These are phyloP conservation scores for Todiramphus chloris DNA, from an alignment of 2,113 vertebrate genomes.

Conservation along the genomic window DNA sequence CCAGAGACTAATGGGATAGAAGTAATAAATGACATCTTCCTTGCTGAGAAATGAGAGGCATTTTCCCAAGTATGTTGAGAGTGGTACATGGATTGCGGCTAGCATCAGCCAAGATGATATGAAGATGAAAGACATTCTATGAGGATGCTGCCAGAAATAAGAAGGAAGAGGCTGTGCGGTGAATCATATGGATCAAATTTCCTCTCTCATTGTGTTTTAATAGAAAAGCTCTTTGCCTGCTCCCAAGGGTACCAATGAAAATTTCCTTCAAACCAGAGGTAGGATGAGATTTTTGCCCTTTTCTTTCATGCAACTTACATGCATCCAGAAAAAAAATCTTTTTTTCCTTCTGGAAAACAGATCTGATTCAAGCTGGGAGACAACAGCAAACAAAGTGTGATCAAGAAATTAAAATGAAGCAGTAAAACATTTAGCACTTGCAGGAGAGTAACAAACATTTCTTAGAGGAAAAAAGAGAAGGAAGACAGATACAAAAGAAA, in stretches of 20 bases:
- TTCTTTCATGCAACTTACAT: background rate
- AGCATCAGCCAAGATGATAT: background rate
- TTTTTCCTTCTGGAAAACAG: conserved; percentile 23
- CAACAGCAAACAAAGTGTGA: background rate
- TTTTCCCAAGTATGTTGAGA: background rate
- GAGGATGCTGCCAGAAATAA: conserved; percentile 41
- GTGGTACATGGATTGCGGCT: background rate
- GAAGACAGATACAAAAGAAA: background rate
- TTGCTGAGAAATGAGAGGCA: background rate
- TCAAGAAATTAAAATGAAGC: conserved; percentile 25
- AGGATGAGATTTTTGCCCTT: background rate
- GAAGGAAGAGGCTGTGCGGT: conserved; percentile 2
- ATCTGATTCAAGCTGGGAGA: background rate
- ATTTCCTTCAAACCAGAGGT: conserved; percentile 18
- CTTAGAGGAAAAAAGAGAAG: background rate
- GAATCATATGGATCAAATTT: conserved; percentile 48
- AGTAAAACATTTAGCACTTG: conserved; percentile 41
- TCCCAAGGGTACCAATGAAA: conserved; percentile 22
- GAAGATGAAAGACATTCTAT: conserved; percentile 11
- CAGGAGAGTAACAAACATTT: conserved; percentile 29
- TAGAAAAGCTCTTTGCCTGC: conserved; percentile 17
- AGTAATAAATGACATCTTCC: background rate
- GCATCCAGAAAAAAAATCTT: background rate
- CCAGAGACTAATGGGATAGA: background rate
- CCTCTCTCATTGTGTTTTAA: conserved; percentile 33